These are phyloP conservation scores for Chromobotia macracanthus DNA, from an alignment of 2,797 vertebrate genomes.

Conservation along the genomic window DNA sequence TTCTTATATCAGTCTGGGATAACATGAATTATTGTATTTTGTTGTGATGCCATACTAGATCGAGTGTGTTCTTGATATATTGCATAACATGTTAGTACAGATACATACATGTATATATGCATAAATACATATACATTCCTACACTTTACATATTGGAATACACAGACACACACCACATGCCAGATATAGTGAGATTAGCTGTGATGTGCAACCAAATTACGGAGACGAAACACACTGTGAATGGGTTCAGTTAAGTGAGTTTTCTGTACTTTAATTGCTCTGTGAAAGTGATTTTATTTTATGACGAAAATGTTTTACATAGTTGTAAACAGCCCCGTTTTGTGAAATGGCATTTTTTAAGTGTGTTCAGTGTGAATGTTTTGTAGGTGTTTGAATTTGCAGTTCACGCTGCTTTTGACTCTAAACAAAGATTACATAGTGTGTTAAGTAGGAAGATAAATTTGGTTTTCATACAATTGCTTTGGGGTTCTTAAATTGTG, in stretches of 20 bases:
- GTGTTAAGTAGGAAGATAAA: neutral
- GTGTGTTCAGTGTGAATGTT: constrained; percentile 4
- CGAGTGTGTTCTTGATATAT: too few relatives aligned
- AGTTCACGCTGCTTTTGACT: neutral
- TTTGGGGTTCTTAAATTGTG: neutral
- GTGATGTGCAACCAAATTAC: too few relatives aligned
- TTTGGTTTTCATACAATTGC: neutral
- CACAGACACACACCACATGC: too few relatives aligned
- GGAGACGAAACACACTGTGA: neutral
- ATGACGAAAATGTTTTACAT: neutral
- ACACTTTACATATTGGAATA: too few relatives aligned
- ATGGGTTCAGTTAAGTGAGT: constrained; percentile 31
- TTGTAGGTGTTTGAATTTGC: neutral
- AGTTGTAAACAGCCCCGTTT: neutral
- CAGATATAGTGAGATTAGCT: too few relatives aligned
- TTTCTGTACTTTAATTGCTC: neutral
- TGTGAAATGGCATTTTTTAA: constrained; percentile 1
- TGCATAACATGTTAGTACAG: too few relatives aligned
- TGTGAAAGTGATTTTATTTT: neutral
- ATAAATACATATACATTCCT: too few relatives aligned
- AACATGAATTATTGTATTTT: too few relatives aligned
- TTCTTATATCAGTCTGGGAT: too few relatives aligned
- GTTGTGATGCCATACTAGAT: too few relatives aligned
- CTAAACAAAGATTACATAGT: neutral
- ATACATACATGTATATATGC: too few relatives aligned